Percentiles rank a stretch among this genome's conserved stretches.
These are phyloP conservation scores for Phengaris arion DNA, from an alignment of 2,888 invertebrate species.

Conservation along the genomic window DNA sequence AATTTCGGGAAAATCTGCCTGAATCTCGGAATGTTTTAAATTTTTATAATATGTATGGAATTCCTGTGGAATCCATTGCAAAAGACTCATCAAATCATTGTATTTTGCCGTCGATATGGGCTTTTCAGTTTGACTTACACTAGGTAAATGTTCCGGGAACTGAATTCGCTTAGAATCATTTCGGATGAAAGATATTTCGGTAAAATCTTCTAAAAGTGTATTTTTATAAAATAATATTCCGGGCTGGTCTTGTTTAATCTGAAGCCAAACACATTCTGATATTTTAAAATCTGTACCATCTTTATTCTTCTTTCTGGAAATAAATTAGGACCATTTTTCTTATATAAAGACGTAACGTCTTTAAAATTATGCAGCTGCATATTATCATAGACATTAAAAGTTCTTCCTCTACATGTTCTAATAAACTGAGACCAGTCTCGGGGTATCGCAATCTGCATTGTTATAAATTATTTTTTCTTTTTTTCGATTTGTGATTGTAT, in stretches of 20 bases:
- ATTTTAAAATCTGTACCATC: background rate
- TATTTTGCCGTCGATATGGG: conserved; percentile 17
- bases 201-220: background rate
- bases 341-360: too few relatives aligned
- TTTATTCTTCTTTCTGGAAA: too few relatives aligned
- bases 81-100: conserved; percentile 18
- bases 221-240: conserved; percentile 11
- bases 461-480: conserved; percentile 25
- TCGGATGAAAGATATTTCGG: background rate
- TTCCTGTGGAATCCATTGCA: conserved; percentile 21
- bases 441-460: too few relatives aligned
- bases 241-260: background rate
- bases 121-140: conserved; percentile 8
- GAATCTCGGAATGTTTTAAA: background rate
- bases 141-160: conserved; percentile 1
- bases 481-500: conserved; percentile 31
- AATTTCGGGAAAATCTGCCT: background rate
- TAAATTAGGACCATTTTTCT: too few relatives aligned
- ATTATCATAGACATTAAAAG: too few relatives aligned
- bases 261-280: background rate
- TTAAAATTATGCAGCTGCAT: too few relatives aligned
- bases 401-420: too few relatives aligned
- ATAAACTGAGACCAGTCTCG: too few relatives aligned
- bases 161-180: background rate
- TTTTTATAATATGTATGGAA: conserved; percentile 19